These are phyloP conservation scores for Aethina tumida DNA, from an alignment of 1,140 invertebrate species.

Conservation along the genomic window DNA sequence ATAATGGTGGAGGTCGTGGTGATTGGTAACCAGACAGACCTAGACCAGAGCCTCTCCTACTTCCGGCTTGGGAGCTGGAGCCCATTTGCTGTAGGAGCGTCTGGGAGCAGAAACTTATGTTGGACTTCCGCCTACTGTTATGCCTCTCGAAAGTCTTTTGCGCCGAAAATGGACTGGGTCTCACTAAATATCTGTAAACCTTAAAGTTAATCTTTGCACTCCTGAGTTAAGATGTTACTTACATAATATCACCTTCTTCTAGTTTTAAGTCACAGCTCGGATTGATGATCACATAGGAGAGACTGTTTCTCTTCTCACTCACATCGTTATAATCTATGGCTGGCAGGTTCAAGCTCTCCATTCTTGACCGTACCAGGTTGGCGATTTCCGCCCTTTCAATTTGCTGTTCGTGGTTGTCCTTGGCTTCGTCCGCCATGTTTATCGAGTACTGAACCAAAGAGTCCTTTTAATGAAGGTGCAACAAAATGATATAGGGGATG, in stretches of 20 bases:
- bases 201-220: background rate
- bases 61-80: conserved; percentile 37
- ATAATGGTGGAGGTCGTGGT: conserved; percentile 61
- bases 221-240: conserved; percentile 34
- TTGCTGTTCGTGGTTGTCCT: conserved; percentile 77
- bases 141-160: conserved; percentile 89
- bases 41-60: conserved; percentile 48
- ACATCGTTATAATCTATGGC: conserved; percentile 86
- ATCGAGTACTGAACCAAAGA: conserved; percentile 61
- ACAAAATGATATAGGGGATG: no score
- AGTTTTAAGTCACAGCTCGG: conserved; percentile 94
- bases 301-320: conserved; percentile 79
- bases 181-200: conserved; percentile 64
- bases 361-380: conserved; percentile 84
- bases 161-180: conserved; percentile 83
- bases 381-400: conserved; percentile 92
- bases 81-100: conserved; percentile 55
- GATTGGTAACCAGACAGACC: conserved; percentile 51
- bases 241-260: conserved; percentile 94
- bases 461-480: no score
- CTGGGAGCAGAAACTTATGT: conserved; percentile 81
- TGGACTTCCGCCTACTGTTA: conserved; percentile 80
- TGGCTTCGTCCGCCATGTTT: conserved; percentile 70
- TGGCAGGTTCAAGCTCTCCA: conserved; percentile 87
- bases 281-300: conserved; percentile 98